A percentile compares a stretch with the other conserved stretches of the same genome.
Conservation (phyloP, 2,113 vertebrate species). For the Myiozetetes cayanensis region DNA sequence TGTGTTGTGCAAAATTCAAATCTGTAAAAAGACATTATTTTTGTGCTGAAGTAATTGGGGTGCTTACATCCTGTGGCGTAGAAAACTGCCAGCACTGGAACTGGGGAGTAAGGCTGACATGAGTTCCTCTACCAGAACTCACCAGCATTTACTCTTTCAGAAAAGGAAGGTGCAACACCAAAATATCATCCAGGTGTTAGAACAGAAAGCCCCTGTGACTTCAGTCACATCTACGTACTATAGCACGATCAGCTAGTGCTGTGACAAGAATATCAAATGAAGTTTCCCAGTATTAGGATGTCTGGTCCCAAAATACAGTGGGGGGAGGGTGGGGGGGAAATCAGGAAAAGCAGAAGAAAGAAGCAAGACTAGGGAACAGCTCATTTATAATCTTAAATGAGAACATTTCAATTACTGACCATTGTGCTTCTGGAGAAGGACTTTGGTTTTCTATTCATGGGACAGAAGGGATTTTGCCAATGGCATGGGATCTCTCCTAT, state of each 20-base stretch:
- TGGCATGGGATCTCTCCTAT: background rate
- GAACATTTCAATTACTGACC: background rate
- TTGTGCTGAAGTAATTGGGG: background rate
- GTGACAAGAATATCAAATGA: rapidly evolving
- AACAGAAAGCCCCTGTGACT: background rate
- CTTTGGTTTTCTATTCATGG: background rate
- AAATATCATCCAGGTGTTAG: background rate
- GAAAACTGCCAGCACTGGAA: background rate
- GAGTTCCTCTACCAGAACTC: background rate
- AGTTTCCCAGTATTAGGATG: background rate
- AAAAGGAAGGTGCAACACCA: background rate
- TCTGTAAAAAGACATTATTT: background rate
- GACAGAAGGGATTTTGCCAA: background rate
- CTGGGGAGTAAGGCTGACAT: background rate
- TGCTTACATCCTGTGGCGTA: rapidly evolving
- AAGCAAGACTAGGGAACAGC: background rate
- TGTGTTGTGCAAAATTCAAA: background rate
- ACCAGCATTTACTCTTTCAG: background rate
- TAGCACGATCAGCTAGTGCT: background rate
- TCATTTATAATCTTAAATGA: background rate
- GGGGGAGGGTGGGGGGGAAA: too few species aligned
- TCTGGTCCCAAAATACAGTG: background rate
- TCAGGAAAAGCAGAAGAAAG: background rate
- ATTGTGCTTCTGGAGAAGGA: background rate
- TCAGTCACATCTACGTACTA: background rate